Conservation (phyloP, 2,888 invertebrate genomes). For the Ormia ochracea region DNA sequence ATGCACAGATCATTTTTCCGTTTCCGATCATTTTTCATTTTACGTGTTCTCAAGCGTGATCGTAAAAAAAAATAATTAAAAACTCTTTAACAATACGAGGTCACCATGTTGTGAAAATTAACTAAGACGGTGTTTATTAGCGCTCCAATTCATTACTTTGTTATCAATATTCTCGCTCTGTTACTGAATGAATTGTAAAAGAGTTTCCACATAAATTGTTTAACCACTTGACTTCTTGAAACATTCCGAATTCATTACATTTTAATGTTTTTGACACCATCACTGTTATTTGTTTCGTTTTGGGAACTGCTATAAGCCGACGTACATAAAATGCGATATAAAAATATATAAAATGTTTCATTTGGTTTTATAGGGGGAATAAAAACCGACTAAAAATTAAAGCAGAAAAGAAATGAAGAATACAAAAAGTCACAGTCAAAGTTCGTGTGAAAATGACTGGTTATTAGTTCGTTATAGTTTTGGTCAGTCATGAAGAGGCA, state of each 20-base stretch:
- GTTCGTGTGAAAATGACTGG: slow-evolving; percentile 38
- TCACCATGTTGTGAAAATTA: too few species aligned
- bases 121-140: too few species aligned
- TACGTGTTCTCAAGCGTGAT: too few species aligned
- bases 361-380: too few species aligned
- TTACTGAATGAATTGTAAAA: not conserved
- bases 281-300: not conserved
- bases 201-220: too few species aligned
- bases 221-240: not conserved
- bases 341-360: not conserved
- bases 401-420: not conserved
- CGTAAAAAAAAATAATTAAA: too few species aligned
- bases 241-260: not conserved
- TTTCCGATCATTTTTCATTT: too few species aligned
- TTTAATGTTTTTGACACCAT: not conserved
- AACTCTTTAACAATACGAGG: too few species aligned
- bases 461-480: slow-evolving; percentile 19
- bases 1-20: too few species aligned
- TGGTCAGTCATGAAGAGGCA: slow-evolving; percentile 19
- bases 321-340: not conserved
- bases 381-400: not conserved
- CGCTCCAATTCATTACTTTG: too few species aligned
- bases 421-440: not conserved
- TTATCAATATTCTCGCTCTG: too few species aligned
- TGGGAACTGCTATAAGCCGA: not conserved